Evolutionary conservation across 2,888 invertebrate species (phyloP), one percentile per base, ranked within the genome.

Genomic region (Hemicrepidius hirtus): DNA sequence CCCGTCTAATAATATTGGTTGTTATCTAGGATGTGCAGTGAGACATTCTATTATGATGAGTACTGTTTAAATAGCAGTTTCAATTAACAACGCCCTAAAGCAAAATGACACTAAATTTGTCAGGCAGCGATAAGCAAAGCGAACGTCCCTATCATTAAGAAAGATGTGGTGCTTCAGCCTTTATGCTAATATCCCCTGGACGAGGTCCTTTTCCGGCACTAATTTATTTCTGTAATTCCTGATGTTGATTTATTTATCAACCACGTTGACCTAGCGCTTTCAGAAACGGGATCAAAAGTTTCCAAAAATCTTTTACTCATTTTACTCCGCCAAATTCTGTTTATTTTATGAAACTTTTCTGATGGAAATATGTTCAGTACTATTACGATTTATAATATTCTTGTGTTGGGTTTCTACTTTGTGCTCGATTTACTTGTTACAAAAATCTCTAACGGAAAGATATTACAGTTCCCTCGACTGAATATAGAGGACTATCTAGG

Each of bases 41-140:
- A 76, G 76, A 78, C 72, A 68, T 72, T 64, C 72, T 77, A 74
- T 75, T 76, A 72, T 79, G 78, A 80, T 76, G 77, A 80, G 76
- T 74, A 77, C 76, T 73, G 77, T 78, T 77, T 80, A 80, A 80
- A 80, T 78, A 73, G 79, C 75, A 77, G 77, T 81, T 81, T 80
- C 81, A 81, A 81, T 80, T 81, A 80, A 80, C 80, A 77, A 73
- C 73, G 73, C 70, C 71, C 73, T 68, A 57, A 72, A 70, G 69
- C 74, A 68, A 69, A 72, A 72, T 68, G 78, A 75, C 70, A 57
- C 68, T 73, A 74, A 77, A 78, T 78, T 78, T 78, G 78, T 78
- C 76, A 77, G 71, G 59, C 68, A 18, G 64, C 62, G 78, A 78
- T 78, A 78, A 78, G 75, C 76, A 68, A 60, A 68, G 69, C 70